phyloP scores from a whole-genome alignment of 2,888 invertebrate species.

The Zootermopsis nevadensis region DNA sequence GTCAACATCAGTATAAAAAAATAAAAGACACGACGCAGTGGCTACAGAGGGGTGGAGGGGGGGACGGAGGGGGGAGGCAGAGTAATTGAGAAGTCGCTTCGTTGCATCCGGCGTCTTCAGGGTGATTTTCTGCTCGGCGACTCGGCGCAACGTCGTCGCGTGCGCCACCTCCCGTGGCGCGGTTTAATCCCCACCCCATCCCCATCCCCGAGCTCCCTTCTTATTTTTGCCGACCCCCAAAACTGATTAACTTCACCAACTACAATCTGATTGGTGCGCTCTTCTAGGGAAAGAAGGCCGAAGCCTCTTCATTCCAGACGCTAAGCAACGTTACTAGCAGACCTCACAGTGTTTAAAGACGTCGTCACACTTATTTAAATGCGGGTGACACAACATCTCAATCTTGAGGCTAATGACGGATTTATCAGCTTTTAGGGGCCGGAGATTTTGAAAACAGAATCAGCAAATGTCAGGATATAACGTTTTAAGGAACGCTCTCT shows the following conservation, averaged over 20 bases:
- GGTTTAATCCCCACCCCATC: conserved; percentile 44
- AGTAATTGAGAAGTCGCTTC: conserved; percentile 41
- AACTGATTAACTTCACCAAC: conserved; percentile 50
- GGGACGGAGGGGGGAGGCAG: conserved; percentile 27
- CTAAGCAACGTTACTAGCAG: neutral
- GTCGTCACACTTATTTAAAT: no score
- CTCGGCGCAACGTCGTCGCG: conserved; percentile 52
- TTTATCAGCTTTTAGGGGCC: no score
- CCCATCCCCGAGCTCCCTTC: conserved; percentile 11
- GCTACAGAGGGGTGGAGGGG: conserved; percentile 25
- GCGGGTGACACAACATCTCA: no score
- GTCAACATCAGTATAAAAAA: neutral
- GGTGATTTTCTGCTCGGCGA: conserved; percentile 55
- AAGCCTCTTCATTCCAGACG: neutral
- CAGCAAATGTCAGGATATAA: no score
- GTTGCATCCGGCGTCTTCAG: conserved; percentile 45
- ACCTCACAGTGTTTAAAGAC: no score
- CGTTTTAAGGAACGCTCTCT: no score
- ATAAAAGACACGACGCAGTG: neutral
- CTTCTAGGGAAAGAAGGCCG: neutral
- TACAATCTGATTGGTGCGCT: conserved; percentile 47
- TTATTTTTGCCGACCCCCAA: neutral
- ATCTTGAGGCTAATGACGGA: no score
- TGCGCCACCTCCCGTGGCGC: conserved; percentile 36
- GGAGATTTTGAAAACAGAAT: no score